Conservation (phyloP, 2,797 vertebrate species). For the Brotula barbata region DNA sequence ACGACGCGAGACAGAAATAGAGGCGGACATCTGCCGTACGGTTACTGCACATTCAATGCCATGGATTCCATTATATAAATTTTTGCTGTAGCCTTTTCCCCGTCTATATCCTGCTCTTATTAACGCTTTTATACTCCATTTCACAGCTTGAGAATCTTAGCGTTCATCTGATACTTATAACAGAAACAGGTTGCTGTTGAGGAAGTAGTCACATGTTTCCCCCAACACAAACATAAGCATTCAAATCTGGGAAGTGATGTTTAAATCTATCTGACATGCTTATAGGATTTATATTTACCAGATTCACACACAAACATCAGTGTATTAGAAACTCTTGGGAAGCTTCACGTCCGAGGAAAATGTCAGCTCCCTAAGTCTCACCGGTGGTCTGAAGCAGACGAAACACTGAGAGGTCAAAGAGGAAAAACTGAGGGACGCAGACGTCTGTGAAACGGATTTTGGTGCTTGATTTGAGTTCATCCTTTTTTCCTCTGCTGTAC, state of each 20-base stretch:
- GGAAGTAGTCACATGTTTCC: slow-evolving; percentile 52
- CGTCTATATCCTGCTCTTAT: slow-evolving; percentile 55
- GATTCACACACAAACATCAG: slow-evolving; percentile 22
- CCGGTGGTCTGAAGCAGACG: slow-evolving; percentile 25
- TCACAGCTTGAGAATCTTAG: slow-evolving; percentile 71
- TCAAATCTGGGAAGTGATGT: slow-evolving; percentile 20
- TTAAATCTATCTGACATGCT: not conserved
- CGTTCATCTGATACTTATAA: slow-evolving; percentile 63
- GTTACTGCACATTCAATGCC: slow-evolving; percentile 58
- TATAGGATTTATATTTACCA: slow-evolving; percentile 12
- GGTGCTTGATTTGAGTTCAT: slow-evolving; percentile 16
- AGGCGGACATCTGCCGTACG: slow-evolving; percentile 39
- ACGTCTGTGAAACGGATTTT: slow-evolving; percentile 51
- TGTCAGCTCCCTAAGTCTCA: slow-evolving; percentile 19
- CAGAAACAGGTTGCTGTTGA: slow-evolving; percentile 58
- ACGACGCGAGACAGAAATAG: slow-evolving; percentile 9
- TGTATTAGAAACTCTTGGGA: slow-evolving; percentile 11
- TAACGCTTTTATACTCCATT: slow-evolving; percentile 66
- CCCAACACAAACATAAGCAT: slow-evolving; percentile 34
- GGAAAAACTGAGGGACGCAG: slow-evolving; percentile 10
- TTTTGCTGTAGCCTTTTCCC: slow-evolving; percentile 55
- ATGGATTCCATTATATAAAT: slow-evolving; percentile 53
- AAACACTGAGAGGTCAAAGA: slow-evolving; percentile 21
- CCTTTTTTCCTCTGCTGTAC: slow-evolving; percentile 28
- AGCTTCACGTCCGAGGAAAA: slow-evolving; percentile 11